These are phyloP conservation scores for Macrochelys suwanniensis DNA, from an alignment of 2,797 vertebrate genomes.

Conservation along the genomic window DNA sequence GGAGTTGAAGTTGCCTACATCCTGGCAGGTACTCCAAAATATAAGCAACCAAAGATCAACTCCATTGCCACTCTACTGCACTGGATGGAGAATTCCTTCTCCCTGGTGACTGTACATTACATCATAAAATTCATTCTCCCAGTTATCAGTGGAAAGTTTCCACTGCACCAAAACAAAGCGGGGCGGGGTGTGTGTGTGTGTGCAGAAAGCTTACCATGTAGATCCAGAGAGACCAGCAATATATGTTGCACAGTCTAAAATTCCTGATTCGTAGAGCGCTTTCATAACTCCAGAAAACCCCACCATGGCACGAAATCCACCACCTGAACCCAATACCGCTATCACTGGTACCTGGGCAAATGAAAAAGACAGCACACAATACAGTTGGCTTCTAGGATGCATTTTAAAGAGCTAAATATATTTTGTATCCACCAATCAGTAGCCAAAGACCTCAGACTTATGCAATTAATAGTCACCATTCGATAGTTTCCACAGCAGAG, in stretches of 20 bases:
- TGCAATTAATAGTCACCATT: not conserved
- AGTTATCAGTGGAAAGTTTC: not conserved
- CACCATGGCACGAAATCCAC: conserved; percentile 97
- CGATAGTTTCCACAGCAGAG: not conserved
- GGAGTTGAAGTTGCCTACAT: not conserved
- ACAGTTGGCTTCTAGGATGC: not conserved
- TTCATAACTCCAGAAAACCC: conserved; percentile 98
- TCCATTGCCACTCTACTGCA: not conserved
- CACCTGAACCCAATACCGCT: conserved; percentile 95
- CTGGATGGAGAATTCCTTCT: not conserved
- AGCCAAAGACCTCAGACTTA: not conserved
- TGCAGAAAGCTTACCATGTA: conserved; percentile 87
- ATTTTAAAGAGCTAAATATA: not conserved
- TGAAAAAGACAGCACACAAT: not conserved
- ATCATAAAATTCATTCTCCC: not conserved
- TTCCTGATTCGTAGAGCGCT: conserved; percentile 93
- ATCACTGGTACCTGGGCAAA: conserved; percentile 92
- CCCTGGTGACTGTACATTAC: not conserved
- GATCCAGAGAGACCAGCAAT: conserved; percentile 96
- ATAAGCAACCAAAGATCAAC: not conserved
- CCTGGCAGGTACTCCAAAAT: not conserved
- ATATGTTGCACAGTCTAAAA: conserved; percentile 95
- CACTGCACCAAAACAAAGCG: not conserved
- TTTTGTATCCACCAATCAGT: not conserved
- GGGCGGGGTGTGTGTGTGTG: not conserved